Base-by-base conservation (phyloP, 2,888 invertebrate genomes). In the Ecliptopera silaceata region DNA sequence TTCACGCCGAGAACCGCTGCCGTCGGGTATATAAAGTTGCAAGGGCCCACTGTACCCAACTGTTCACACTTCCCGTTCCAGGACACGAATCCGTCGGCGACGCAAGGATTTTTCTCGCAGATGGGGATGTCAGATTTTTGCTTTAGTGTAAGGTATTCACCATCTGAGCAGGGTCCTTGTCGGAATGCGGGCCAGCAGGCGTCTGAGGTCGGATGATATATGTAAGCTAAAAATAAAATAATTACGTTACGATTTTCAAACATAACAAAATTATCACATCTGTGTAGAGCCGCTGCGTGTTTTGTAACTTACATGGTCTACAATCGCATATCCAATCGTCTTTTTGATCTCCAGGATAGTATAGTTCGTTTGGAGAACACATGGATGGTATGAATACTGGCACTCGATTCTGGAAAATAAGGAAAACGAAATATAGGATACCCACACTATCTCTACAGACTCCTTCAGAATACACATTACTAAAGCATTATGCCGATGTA, bases 301-400 rank as follows among this genome's bases (percentile, higher is more conserved):
- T 20, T 20, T 1, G 22, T 5, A 22, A 50, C 50, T 80, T 80
- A 93, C 93, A 90, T 69, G 92, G 92, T 57, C 90, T 87, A 66
- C 93, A 94, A 63, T 94, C 93, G 63, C 93, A 93, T 48, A 94
- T 92, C 94, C 94, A 95, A 64, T 94, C 93, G 59, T 92, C 92
- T 45, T 82, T 85, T 65, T 93, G 93, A 65, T 93, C 93, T 1
- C 94, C 94, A 0, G 95, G 94, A 75, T 95, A 95, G 5, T 92
- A 90, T 0, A 94, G 74, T 82, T 95, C 94, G 73, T 94, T 93
- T 38, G 85, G 84, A 1, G 93, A 91, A 71, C 95, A 96, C 68
- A 82, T 84, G 0, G 91, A 85, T 1, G 94, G 94, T 20, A 92
- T 80, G 62, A 80, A 93, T 1, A 94, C 79, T 6, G 95, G 94